phyloP scores from a whole-genome alignment of 1,140 invertebrate genomes.

The Drosophila auraria region DNA sequence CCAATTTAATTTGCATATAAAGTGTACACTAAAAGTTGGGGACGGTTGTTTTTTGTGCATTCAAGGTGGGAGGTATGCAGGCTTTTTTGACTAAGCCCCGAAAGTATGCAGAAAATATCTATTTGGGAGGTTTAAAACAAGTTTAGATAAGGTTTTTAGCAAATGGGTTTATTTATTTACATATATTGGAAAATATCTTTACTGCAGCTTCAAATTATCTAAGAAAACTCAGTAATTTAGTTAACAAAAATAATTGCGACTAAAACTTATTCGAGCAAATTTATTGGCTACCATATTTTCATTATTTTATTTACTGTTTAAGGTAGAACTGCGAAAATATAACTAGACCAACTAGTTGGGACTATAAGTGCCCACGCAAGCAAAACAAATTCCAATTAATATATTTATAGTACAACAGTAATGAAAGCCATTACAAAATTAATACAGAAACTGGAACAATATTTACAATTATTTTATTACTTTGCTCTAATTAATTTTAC shows the following conservation, averaged over 20 bases:
- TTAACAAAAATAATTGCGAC: too few species aligned
- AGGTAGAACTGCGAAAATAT: too few species aligned
- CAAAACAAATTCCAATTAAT: not conserved
- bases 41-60: slow-evolving; percentile 20
- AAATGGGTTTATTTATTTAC: too few species aligned
- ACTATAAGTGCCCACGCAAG: too few species aligned
- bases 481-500: not conserved
- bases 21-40: slow-evolving; percentile 37
- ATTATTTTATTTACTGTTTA: not conserved
- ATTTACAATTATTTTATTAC: not conserved
- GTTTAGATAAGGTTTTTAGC: not conserved
- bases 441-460: not conserved
- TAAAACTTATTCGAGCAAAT: not conserved
- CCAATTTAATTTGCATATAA: slow-evolving; percentile 50
- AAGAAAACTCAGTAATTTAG: too few species aligned
- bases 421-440: not conserved
- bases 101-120: slow-evolving; percentile 31
- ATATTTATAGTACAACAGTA: not conserved
- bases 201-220: not conserved
- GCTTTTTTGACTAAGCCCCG: slow-evolving; percentile 11
- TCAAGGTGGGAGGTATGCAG: slow-evolving; percentile 29
- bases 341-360: too few species aligned
- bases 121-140: not conserved
- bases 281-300: not conserved
- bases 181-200: not conserved